Percentiles rank a stretch among this genome's conserved stretches.
Evolutionary conservation across 2,113 vertebrate species (phyloP).

Genomic region (Myrmecobius fasciatus): DNA sequence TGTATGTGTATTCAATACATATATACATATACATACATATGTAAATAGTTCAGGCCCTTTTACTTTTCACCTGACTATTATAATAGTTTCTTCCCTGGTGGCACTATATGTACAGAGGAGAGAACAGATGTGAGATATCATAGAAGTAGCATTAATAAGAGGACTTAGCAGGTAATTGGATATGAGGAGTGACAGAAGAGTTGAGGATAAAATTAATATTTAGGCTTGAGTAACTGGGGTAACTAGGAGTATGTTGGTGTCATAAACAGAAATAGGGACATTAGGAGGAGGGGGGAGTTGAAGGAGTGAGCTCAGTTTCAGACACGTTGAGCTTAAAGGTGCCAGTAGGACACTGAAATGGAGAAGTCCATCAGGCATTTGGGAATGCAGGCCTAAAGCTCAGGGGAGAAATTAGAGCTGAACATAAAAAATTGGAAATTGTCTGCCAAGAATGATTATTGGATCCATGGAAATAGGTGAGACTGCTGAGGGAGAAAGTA

Average conservation of each 20-base stretch:
- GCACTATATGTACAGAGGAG: not conserved
- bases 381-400: not conserved
- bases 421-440: not conserved
- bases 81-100: not conserved
- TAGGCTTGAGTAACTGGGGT: not conserved
- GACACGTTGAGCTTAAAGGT: not conserved
- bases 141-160: not conserved
- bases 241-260: not conserved
- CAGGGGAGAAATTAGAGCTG: not conserved
- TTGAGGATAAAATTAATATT: not conserved
- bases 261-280: not conserved
- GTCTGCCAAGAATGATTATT: not conserved
- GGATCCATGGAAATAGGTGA: not conserved
- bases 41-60: not conserved
- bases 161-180: not conserved
- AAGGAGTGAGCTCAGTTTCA: not conserved
- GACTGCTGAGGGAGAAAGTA: not conserved
- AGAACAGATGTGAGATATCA: not conserved
- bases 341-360: not conserved
- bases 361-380: not conserved
- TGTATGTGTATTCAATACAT: not conserved
- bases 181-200: not conserved
- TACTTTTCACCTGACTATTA: not conserved
- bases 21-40: not conserved
- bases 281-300: not conserved